Evolutionary conservation across 1,140 invertebrate genomes (phyloP).

Genomic region (Pissodes strobi): DNA sequence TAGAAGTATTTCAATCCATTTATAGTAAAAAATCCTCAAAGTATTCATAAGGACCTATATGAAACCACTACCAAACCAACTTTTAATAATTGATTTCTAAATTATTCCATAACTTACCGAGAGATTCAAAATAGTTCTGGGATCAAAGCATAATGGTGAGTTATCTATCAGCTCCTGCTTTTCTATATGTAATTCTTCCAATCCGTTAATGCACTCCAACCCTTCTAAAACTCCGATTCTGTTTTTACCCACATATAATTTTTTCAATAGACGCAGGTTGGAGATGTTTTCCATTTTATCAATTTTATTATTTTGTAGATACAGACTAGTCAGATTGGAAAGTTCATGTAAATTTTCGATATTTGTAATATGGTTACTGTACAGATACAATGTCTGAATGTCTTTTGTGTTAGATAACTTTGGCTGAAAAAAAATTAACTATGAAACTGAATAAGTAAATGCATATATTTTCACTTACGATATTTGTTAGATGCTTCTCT

Average conservation of each 20-base stretch:
- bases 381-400: slow-evolving; percentile 66
- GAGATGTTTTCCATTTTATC: slow-evolving; percentile 66
- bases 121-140: slow-evolving; percentile 62
- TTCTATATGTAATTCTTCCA: slow-evolving; percentile 70
- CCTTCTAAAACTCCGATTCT: slow-evolving; percentile 70
- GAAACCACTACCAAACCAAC: no score
- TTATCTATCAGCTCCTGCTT: slow-evolving; percentile 63
- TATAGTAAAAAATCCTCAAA: no score
- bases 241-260: slow-evolving; percentile 70
- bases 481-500: slow-evolving; percentile 57
- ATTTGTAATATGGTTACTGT: slow-evolving; percentile 64
- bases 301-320: slow-evolving; percentile 71
- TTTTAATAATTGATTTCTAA: no score
- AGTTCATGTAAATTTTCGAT: slow-evolving; percentile 65
- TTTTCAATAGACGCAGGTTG: slow-evolving; percentile 62
- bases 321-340: slow-evolving; percentile 66
- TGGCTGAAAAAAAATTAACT: slow-evolving; percentile 54
- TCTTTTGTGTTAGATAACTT: slow-evolving; percentile 58
- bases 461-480: slow-evolving; percentile 56
- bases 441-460: neutral
- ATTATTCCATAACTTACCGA: slow-evolving; percentile 64
- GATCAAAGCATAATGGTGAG: slow-evolving; percentile 70
- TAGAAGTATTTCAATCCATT: no score
- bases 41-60: no score
- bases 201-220: slow-evolving; percentile 62